phyloP scores from a whole-genome alignment of 2,797 vertebrate genomes.

The Dromococcyx pavoninus region DNA sequence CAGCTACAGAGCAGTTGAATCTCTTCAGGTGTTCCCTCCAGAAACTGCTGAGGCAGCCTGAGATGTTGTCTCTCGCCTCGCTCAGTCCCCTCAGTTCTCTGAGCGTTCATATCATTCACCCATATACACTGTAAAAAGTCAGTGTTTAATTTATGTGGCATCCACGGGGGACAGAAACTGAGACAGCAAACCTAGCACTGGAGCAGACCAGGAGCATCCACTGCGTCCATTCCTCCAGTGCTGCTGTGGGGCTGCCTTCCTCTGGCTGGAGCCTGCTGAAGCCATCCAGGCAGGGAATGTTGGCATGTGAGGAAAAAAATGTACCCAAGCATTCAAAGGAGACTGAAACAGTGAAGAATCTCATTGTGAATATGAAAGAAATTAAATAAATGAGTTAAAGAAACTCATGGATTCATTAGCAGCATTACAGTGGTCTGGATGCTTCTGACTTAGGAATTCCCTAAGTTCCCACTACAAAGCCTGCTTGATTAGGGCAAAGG shows the following conservation, averaged over 20 bases:
- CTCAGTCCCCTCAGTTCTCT: not conserved
- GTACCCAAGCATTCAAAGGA: not conserved
- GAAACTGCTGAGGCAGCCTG: not conserved
- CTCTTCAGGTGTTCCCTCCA: not conserved
- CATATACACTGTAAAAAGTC: not conserved
- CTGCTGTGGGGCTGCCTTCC: not conserved
- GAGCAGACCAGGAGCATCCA: not conserved
- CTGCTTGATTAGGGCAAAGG: not conserved
- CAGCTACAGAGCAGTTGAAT: not conserved
- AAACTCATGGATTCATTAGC: not conserved
- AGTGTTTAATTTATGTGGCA: not conserved
- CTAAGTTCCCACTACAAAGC: not conserved
- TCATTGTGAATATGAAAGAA: not conserved
- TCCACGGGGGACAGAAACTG: not conserved
- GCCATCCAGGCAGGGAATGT: fast-evolving
- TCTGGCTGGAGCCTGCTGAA: not conserved
- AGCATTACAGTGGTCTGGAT: not conserved
- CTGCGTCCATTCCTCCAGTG: fast-evolving
- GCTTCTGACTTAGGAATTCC: not conserved
- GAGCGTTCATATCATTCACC: not conserved
- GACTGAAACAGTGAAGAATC: not conserved
- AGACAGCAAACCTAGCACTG: not conserved
- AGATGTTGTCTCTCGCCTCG: not conserved
- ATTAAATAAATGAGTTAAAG: not conserved
- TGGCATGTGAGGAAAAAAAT: not conserved